phyloP scores from a whole-genome alignment of 1,140 invertebrate genomes.

The Aculops lycopersici region DNA sequence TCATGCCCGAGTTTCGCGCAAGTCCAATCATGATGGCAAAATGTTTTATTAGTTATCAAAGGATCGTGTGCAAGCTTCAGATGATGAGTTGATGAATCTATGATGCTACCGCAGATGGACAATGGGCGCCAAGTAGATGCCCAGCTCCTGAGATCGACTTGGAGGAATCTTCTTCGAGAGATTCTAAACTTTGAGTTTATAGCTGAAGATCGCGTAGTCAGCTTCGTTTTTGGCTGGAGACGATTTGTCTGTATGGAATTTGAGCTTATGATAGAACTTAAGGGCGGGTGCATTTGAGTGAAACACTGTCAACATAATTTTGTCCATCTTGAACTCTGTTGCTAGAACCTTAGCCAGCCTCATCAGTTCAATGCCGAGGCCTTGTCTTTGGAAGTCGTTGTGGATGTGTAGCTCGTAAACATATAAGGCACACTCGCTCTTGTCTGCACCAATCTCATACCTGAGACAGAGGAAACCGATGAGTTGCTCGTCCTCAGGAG shows the following conservation, averaged over 20 bases:
- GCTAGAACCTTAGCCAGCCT: background rate
- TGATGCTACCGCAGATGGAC: no score
- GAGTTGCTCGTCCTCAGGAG: background rate
- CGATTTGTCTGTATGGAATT: background rate
- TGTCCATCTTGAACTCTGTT: background rate
- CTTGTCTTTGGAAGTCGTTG: slow-evolving; percentile 3
- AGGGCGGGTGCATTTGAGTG: background rate
- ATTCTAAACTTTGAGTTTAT: background rate
- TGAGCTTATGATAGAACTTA: background rate
- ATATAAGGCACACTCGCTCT: slow-evolving; percentile 1
- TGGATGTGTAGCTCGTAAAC: slow-evolving; percentile 1
- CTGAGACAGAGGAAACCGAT: background rate
- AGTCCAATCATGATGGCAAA: no score
- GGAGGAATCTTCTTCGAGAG: no score
- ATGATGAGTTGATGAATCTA: no score
- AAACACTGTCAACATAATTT: background rate
- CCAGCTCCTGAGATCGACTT: no score
- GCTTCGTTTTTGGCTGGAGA: background rate
- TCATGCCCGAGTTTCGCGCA: no score
- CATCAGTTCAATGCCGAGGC: background rate
- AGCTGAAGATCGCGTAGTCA: background rate
- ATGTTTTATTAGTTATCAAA: no score
- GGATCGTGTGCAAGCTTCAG: no score
- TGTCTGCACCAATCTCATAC: slow-evolving; percentile 5
- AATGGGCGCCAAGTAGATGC: no score